phyloP scores from a whole-genome alignment of 2,888 invertebrate genomes.

The Nymphalis urticae region DNA sequence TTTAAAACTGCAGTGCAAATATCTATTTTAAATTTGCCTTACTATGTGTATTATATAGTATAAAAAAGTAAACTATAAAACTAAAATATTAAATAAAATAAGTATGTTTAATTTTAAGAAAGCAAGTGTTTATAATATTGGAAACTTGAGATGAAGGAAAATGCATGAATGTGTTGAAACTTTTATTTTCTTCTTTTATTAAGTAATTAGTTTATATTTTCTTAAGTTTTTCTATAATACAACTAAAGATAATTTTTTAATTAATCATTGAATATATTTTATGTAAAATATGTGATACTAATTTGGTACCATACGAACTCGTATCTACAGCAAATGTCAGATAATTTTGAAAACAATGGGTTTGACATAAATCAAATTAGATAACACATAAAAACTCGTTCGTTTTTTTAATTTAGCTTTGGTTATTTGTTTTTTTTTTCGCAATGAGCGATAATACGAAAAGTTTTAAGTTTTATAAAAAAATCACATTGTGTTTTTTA shows the following conservation, averaged over 20 bases:
- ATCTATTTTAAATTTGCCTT: constrained; percentile 31
- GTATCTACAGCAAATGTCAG: not conserved
- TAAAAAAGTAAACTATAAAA: constrained; percentile 15
- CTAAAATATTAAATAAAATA: constrained; percentile 16
- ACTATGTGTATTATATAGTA: constrained; percentile 24
- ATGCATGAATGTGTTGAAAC: constrained; percentile 3
- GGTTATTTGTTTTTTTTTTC: not conserved
- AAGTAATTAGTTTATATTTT: not conserved
- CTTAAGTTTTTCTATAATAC: not conserved
- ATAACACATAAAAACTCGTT: not conserved
- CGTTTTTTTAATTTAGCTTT: not conserved
- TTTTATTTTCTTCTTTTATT: not conserved
- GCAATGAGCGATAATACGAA: not conserved
- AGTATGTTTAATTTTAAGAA: constrained; percentile 26
- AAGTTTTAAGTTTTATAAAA: not conserved
- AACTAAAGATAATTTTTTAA: not conserved
- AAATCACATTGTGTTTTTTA: constrained; percentile 2
- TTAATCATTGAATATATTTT: not conserved
- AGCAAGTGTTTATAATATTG: not conserved
- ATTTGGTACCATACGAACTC: not conserved
- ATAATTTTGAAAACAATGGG: not conserved
- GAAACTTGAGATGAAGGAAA: constrained; percentile 12
- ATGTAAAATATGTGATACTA: constrained; percentile 1
- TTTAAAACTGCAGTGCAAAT: constrained; percentile 21
- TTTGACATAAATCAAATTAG: not conserved